A percentile compares a stretch with the other conserved stretches of the same genome.
Evolutionary conservation across 2,888 invertebrate species (phyloP).

Genomic region (Protodeltote pygarga): DNA sequence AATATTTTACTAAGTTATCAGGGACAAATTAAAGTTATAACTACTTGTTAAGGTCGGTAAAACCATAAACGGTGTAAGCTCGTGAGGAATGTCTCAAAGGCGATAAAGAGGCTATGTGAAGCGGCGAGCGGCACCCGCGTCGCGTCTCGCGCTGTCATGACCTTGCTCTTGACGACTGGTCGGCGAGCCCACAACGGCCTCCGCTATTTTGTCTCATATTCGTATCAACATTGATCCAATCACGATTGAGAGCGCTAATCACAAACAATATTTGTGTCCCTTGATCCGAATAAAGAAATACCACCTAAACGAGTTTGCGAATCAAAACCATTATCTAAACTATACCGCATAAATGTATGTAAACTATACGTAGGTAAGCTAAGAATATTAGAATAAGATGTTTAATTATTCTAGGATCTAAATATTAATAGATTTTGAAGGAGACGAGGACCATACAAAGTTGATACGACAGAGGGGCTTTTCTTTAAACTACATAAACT

Average conservation of each 20-base stretch:
- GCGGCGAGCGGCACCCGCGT: slow-evolving; percentile 36
- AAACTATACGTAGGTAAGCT: too few relatives aligned
- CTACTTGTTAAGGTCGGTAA: slow-evolving; percentile 37
- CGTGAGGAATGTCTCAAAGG: slow-evolving; percentile 47
- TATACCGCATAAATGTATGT: too few relatives aligned
- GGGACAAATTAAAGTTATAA: slow-evolving; percentile 37
- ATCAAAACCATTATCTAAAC: slow-evolving; percentile 9
- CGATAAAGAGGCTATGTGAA: slow-evolving; percentile 42
- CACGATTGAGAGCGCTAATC: slow-evolving; percentile 34
- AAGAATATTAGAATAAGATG: too few relatives aligned
- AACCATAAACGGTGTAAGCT: slow-evolving; percentile 42
- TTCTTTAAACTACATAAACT: too few relatives aligned
- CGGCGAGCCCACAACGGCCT: slow-evolving; percentile 76
- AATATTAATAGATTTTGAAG: too few relatives aligned
- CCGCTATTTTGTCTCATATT: slow-evolving; percentile 45
- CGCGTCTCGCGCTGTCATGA: slow-evolving; percentile 53
- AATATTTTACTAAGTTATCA: slow-evolving; percentile 30
- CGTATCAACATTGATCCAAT: slow-evolving; percentile 37
- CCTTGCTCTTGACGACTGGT: slow-evolving; percentile 80
- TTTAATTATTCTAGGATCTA: too few relatives aligned
- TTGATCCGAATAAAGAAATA: slow-evolving; percentile 8
- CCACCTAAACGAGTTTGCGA: background rate
- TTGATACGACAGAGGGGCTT: too few relatives aligned
- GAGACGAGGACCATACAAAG: too few relatives aligned
- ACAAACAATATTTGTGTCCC: slow-evolving; percentile 21